Evolutionary conservation across 2,113 vertebrate species (phyloP), one percentile per base, ranked within the genome.

Genomic region (Callopanchax toddi): DNA sequence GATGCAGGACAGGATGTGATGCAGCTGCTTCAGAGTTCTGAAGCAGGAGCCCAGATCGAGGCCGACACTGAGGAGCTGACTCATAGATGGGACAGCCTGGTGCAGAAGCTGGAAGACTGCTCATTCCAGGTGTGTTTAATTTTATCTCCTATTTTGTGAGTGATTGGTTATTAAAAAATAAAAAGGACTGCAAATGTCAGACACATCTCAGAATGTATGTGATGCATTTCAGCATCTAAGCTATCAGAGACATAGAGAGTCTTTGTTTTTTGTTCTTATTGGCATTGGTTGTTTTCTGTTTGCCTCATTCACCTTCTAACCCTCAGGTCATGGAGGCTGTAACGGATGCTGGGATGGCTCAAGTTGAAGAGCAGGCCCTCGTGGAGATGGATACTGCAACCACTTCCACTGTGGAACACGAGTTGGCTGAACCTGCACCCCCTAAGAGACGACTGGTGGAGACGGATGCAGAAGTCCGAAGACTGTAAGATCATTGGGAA

Each of bases 51-150:
- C 39, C 90, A 89, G 81, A 95, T 98, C 0, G 93, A 93, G 53
- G 81, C 74, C 1, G 93, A 95, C 81, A 91, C 93, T 1, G 97
- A 98, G 66, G 93, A 95, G 26, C 83, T 99, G 65, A 93, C 95
- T 13, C 96, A 97, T 83, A 89, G 94, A 57, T 99, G 97, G 97
- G 95, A 99, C 89, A 93, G 92, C 75, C 89, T 99, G 85, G 96
- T 98, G 60, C 97, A 99, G 91, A 95, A 90, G 76, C 91, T 99
- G 39, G 96, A 99, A 77, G 96, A 98, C 84, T 96, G 87, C 77
- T 99, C 96, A 53, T 95, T 96, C 55, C 94, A 97, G 95, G 97
- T 98, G 86, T 58, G 72, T 67, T 22, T 23, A 7, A 1, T 5
- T n/a, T 6, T 20, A 32, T 20, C 36, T 6, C 52, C 29, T 5